Evolutionary conservation across 1,140 invertebrate genomes (phyloP), one percentile per base, ranked within the genome.

Genomic region (Macrosteles quadrilineatus): DNA sequence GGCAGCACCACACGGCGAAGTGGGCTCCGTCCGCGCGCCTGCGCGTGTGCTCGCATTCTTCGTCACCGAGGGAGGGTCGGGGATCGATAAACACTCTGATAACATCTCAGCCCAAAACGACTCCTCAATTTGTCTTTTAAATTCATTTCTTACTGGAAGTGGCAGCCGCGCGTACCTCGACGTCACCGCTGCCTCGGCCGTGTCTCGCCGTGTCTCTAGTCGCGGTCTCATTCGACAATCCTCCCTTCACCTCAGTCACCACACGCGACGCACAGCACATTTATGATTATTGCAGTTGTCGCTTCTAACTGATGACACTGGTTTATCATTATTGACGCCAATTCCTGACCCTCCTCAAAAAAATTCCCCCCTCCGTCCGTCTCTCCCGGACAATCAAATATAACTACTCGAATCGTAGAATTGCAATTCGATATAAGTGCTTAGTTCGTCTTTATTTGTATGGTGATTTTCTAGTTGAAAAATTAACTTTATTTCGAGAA

Each of bases 321-420:
- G 68, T 72, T 68, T 71, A 73, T 73, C 70, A 68, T 69, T 73
- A 73, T 74, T 72, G 73, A 72, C 71, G 71, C 67, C 57, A 50
- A 40, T 67, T 71, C 69, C 73, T 73, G 73, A 73, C 73, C 73
- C 73, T 73, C 57, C 73, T 73, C 67, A 73, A 69, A 71, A 62
- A 66, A 63, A 36, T 50, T 55, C 29, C 53, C 71, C 66, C 45
- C 64, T 25, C 65, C 50, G 43, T 62, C 67, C 12, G 12, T 47
- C 63, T 30, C 12, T 53, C 36, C 19, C 67, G 19, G 36, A 66
- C 63, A 66, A 66, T 66, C 63, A 66, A 66, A 66, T 30, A 59
- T 59, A 59, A 59, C 21, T 19, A 19, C 55, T 59, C 55, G 55
- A 21, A 59, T 59, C 55, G 55, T 14, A 59, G 23, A 6, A 36